Percentiles rank a stretch among this genome's conserved stretches.
These are phyloP conservation scores for Mustelus asterias DNA, from an alignment of 2,113 vertebrate genomes.

Conservation along the genomic window DNA sequence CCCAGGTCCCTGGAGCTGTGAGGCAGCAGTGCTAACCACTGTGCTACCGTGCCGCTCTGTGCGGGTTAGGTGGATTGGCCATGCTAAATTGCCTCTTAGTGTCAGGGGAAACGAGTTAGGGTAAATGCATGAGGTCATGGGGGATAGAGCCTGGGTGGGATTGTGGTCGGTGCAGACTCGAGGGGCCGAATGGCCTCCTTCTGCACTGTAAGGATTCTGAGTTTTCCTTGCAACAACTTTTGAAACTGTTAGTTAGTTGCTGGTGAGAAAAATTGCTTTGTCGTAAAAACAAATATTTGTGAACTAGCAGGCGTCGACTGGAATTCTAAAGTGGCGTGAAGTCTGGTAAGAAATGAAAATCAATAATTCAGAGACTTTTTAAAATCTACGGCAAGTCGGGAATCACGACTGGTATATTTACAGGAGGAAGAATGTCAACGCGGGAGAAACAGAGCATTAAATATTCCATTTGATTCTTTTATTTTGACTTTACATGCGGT, in stretches of 20 bases:
- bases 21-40: no score
- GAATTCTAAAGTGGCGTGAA: not conserved
- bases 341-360: not conserved
- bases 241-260: not conserved
- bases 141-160: no score
- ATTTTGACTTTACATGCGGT: slow-evolving; percentile 99
- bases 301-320: not conserved
- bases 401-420: not conserved
- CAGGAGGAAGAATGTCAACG: not conserved
- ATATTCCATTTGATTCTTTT: slow-evolving; percentile 82
- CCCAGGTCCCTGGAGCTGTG: no score
- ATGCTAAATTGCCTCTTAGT: no score
- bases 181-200: no score
- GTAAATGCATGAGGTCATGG: no score
- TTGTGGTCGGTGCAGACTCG: no score
- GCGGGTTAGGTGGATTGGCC: no score
- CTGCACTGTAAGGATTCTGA: no score
- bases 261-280: not conserved
- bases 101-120: no score
- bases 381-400: not conserved
- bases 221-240: not conserved
- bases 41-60: no score
- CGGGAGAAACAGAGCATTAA: not conserved
- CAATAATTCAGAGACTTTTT: not conserved
- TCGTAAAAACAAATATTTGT: not conserved